Percentiles rank a stretch among this genome's conserved stretches.
Evolutionary conservation across 1,140 invertebrate genomes (phyloP).

Genomic region (Venustaconcha ellipsiformis): DNA sequence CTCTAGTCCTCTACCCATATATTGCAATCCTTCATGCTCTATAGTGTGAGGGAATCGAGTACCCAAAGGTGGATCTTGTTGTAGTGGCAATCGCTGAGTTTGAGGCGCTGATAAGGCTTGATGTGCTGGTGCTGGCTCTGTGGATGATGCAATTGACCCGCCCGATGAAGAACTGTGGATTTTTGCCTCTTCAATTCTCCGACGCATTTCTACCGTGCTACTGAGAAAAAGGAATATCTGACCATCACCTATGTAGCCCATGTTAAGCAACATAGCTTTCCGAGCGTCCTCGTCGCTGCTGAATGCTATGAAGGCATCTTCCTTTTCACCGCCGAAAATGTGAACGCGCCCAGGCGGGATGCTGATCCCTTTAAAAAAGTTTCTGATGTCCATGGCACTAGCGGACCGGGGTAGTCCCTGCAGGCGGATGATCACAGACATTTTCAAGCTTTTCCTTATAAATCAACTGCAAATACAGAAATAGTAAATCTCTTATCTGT

Average conservation of each 20-base stretch:
- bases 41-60: background rate
- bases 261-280: slow-evolving; percentile 91
- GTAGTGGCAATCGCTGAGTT: slow-evolving; percentile 2
- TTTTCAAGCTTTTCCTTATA: slow-evolving; percentile 62
- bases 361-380: slow-evolving; percentile 93
- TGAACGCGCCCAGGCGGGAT: slow-evolving; percentile 99
- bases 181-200: slow-evolving; percentile 72
- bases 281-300: slow-evolving; percentile 97
- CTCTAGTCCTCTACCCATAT: background rate
- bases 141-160: too few species aligned
- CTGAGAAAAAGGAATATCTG: slow-evolving; percentile 90
- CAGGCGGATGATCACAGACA: slow-evolving; percentile 98
- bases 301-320: slow-evolving; percentile 99
- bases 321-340: slow-evolving; percentile 96
- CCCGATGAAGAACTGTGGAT: slow-evolving; percentile 10
- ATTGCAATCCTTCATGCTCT: too few species aligned
- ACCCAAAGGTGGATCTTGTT: background rate
- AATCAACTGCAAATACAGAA: too few species aligned
- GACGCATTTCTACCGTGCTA: slow-evolving; percentile 96
- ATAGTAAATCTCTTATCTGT: too few species aligned
- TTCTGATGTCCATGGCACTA: slow-evolving; percentile 95
- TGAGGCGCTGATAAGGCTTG: slow-evolving; percentile 4
- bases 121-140: background rate
- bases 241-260: slow-evolving; percentile 88
- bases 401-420: slow-evolving; percentile 98